Evolutionary conservation across 2,797 vertebrate species (phyloP).

Genomic region (Phoeniculus purpureus): DNA sequence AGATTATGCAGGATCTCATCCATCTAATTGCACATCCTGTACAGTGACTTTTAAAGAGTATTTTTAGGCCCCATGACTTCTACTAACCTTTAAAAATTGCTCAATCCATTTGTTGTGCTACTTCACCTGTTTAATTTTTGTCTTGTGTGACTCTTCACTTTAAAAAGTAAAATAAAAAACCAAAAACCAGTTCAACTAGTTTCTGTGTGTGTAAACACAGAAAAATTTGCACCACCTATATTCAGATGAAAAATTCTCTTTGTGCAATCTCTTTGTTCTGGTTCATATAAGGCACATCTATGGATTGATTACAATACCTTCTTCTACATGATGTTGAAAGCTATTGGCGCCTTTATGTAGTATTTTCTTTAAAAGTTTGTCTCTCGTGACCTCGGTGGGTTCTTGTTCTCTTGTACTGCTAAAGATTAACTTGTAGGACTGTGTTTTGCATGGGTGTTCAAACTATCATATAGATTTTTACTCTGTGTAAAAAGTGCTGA

Average conservation of each 20-base stretch:
- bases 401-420: background rate
- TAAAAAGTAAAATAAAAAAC: background rate
- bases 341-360: background rate
- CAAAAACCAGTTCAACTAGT: rapidly evolving
- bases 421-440: background rate
- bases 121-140: conserved; percentile 3
- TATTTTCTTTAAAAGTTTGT: background rate
- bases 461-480: background rate
- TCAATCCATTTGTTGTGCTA: conserved; percentile 14
- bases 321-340: background rate
- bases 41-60: conserved; percentile 48
- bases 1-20: conserved; percentile 49
- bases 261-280: background rate
- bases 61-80: background rate
- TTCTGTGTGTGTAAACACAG: background rate
- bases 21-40: conserved; percentile 47
- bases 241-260: background rate
- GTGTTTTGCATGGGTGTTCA: background rate
- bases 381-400: background rate
- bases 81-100: conserved; percentile 58
- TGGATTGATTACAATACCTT: background rate
- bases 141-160: background rate
- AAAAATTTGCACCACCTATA: background rate
- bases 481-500: background rate
- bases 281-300: background rate